A percentile compares a stretch with the other conserved stretches of the same genome.
Conservation (phyloP, 2,888 invertebrate genomes). For the Amblyteles armatorius region DNA sequence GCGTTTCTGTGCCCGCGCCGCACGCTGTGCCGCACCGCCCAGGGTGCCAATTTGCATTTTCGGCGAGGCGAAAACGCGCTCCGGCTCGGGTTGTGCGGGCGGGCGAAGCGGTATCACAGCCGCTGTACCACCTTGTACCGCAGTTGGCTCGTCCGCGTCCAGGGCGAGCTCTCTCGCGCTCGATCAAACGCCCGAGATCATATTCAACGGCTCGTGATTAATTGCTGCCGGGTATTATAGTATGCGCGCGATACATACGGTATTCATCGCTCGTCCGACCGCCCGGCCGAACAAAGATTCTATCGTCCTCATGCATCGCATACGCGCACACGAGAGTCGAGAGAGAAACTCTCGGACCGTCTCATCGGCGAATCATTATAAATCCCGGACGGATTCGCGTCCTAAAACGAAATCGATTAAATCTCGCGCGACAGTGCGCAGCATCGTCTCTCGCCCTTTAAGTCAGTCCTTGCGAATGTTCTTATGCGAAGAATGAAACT, state of each 20-base stretch:
- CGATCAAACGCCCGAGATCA: constrained; percentile 57
- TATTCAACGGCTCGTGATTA: constrained; percentile 59
- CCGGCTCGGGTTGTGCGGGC: constrained; percentile 16
- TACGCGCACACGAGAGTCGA: not conserved
- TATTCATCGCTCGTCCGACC: constrained; percentile 48
- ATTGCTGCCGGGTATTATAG: constrained; percentile 55
- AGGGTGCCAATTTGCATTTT: constrained; percentile 64
- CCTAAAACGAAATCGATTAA: not conserved
- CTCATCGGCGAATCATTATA: not conserved
- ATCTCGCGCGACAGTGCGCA: not conserved
- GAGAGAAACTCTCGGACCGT: not conserved
- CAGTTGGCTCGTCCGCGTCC: not conserved
- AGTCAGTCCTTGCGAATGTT: too few species aligned
- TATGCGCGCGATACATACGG: constrained; percentile 15
- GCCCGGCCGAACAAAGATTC: constrained; percentile 34
- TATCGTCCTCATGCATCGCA: constrained; percentile 22
- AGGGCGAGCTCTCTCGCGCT: constrained; percentile 14
- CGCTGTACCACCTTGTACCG: not conserved
- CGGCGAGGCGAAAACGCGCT: constrained; percentile 58
- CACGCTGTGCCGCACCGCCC: constrained; percentile 57
- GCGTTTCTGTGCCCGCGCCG: constrained; percentile 22
- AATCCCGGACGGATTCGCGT: not conserved
- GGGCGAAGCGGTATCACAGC: not conserved
- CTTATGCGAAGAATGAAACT: too few species aligned
- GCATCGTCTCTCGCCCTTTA: not conserved